Conservation (phyloP, 2,113 vertebrate species). For the Rhegmatorhina hoffmannsi region DNA sequence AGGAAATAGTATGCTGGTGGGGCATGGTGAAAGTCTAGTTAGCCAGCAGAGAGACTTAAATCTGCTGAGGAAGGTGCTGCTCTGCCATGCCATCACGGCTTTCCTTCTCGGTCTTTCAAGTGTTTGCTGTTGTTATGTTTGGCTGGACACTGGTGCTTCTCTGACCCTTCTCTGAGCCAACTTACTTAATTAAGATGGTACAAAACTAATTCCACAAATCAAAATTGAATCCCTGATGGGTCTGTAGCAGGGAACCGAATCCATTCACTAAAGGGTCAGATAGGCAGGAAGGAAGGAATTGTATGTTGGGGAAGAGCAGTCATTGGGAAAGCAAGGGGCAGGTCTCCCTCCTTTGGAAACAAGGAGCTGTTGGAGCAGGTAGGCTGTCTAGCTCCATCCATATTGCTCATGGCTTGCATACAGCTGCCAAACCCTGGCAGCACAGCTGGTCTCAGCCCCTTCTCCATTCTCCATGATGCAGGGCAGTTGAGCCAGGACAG, state of each 20-base stretch:
- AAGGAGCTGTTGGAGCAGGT: neutral
- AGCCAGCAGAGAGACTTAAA: neutral
- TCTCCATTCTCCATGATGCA: neutral
- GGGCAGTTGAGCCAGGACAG: neutral
- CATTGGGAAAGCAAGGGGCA: neutral
- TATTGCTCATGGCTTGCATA: neutral
- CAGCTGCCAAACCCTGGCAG: neutral
- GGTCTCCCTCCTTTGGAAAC: neutral
- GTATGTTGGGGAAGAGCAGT: neutral
- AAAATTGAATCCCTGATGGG: neutral
- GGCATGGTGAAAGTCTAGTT: neutral
- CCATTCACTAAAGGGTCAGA: neutral
- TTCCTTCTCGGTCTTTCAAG: neutral
- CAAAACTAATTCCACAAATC: neutral
- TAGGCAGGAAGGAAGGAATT: neutral
- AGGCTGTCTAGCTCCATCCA: neutral
- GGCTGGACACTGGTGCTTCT: neutral
- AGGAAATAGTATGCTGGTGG: neutral
- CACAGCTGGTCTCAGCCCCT: accelerated
- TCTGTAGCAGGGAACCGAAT: neutral
- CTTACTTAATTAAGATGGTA: neutral
- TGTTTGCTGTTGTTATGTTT: neutral
- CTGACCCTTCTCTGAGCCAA: neutral
- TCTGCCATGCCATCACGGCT: neutral
- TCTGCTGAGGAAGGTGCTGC: neutral